A percentile compares a stretch with the other conserved stretches of the same genome.
phyloP scores from a whole-genome alignment of 2,113 vertebrate genomes.

The Psammodynastes pulverulentus region DNA sequence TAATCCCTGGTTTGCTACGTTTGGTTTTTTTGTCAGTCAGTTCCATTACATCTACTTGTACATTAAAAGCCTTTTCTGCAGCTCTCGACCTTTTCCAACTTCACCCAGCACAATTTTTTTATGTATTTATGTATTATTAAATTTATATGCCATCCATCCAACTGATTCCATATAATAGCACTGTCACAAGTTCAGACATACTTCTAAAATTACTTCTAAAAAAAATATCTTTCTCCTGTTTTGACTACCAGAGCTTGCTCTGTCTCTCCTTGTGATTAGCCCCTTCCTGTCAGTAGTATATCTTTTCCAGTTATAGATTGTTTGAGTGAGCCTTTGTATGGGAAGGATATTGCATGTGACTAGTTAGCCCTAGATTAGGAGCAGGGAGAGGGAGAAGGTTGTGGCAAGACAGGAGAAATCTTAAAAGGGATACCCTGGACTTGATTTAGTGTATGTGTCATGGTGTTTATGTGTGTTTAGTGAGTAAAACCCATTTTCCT shows the following conservation, averaged over 20 bases:
- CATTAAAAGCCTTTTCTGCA: background rate
- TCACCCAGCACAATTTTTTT: background rate
- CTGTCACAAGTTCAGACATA: background rate
- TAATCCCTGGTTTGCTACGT: background rate
- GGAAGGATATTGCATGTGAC: background rate
- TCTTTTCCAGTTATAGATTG: background rate
- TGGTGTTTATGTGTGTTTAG: background rate
- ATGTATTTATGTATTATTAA: background rate
- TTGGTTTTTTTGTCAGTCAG: background rate
- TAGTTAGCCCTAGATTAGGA: background rate
- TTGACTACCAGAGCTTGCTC: background rate
- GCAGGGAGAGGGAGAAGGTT: background rate
- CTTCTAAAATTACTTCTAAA: background rate
- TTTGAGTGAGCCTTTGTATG: background rate
- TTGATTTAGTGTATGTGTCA: background rate
- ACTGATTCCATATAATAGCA: background rate
- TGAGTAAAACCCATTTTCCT: background rate
- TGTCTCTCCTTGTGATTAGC: background rate
- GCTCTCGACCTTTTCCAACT: background rate
- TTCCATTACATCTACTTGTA: background rate
- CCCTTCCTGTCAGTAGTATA: background rate
- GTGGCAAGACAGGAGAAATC: background rate
- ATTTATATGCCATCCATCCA: background rate
- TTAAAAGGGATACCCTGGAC: background rate
- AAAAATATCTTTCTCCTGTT: background rate